These are phyloP conservation scores for Oreochromis grahami DNA, from an alignment of 2,797 vertebrate species.

Conservation along the genomic window DNA sequence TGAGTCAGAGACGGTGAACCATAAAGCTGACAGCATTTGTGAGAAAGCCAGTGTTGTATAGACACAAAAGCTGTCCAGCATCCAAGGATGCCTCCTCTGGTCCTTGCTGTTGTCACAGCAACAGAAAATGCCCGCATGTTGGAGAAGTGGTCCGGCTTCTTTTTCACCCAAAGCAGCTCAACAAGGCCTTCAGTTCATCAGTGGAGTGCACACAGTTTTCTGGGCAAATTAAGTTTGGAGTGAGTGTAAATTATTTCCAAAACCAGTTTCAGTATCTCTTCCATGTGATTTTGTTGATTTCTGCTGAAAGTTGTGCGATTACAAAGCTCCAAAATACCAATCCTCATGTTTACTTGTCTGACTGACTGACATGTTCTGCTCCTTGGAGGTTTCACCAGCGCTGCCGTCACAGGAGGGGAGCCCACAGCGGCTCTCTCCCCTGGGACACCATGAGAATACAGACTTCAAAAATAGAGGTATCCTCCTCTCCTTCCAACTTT, in stretches of 20 bases:
- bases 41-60: slow-evolving; percentile 39
- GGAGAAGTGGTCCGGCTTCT: background rate
- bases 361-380: slow-evolving; percentile 16
- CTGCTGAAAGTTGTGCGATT: background rate
- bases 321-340: background rate
- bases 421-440: slow-evolving; percentile 46
- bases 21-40: slow-evolving; percentile 26
- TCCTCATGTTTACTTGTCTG: background rate
- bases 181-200: background rate
- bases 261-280: background rate
- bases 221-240: background rate
- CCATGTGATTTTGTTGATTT: background rate
- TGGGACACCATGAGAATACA: slow-evolving; percentile 48
- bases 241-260: background rate
- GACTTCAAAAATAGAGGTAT: slow-evolving; percentile 68
- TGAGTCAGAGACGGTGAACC: slow-evolving; percentile 20
- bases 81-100: slow-evolving; percentile 64
- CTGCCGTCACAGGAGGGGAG: slow-evolving; percentile 56
- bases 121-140: slow-evolving; percentile 49
- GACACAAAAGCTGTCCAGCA: slow-evolving; percentile 53
- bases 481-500: slow-evolving; percentile 28
- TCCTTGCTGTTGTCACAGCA: slow-evolving; percentile 70
- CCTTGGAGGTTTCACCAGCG: slow-evolving; percentile 29
- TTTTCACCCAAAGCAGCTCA: background rate
- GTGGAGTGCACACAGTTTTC: slow-evolving; percentile 12